These are phyloP conservation scores for Cephus spinipes DNA, from an alignment of 2,888 invertebrate genomes.

Conservation along the genomic window DNA sequence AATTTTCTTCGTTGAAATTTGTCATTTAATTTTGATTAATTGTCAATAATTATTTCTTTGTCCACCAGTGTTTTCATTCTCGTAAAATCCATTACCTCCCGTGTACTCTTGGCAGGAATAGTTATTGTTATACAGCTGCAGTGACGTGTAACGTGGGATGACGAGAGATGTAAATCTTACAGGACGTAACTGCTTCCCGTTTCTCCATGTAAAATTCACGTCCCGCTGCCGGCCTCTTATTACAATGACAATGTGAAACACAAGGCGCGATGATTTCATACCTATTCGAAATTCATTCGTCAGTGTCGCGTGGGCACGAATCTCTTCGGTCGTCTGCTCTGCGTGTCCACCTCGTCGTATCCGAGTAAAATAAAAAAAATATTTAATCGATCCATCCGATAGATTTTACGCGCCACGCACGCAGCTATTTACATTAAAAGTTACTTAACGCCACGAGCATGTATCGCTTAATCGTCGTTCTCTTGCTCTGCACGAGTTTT, in stretches of 20 bases:
- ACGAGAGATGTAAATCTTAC: too few relatives aligned
- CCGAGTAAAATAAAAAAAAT: neutral
- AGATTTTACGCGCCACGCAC: neutral
- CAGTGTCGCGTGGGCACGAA: neutral
- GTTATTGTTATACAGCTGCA: too few relatives aligned
- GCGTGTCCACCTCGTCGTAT: neutral
- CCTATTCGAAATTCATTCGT: neutral
- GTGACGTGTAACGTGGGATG: too few relatives aligned
- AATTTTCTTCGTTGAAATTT: neutral
- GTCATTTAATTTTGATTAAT: neutral
- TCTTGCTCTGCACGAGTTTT: constrained; percentile 35
- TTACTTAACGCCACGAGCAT: neutral
- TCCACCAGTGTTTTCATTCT: neutral
- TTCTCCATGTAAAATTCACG: neutral
- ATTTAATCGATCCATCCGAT: neutral
- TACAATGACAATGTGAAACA: neutral
- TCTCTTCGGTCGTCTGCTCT: neutral
- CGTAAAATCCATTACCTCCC: neutral
- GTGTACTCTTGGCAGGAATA: neutral
- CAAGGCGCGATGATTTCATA: neutral
- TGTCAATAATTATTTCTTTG: neutral
- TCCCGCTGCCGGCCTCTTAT: neutral
- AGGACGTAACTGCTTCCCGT: neutral
- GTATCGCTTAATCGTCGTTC: constrained; percentile 26
- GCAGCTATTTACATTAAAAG: neutral